Percentiles rank a stretch among this genome's conserved stretches.
These are phyloP conservation scores for Tricholaema leucomelas DNA, from an alignment of 2,113 vertebrate genomes.

Conservation along the genomic window DNA sequence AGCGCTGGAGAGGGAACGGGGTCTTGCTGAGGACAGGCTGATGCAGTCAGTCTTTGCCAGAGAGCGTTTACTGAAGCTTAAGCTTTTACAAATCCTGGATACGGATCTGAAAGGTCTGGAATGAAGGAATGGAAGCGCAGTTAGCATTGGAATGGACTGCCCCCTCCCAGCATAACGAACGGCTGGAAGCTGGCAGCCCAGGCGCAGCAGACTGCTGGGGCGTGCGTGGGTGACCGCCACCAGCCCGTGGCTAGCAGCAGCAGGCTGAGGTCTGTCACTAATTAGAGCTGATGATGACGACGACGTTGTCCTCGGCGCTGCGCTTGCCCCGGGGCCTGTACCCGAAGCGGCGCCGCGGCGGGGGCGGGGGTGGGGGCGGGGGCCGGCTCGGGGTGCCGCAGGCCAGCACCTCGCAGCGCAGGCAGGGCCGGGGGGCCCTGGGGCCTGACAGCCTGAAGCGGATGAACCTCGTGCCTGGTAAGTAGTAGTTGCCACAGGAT, in stretches of 20 bases:
- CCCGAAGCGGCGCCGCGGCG: too few species aligned
- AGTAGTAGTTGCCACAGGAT: slow-evolving; percentile 49
- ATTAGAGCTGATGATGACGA: slow-evolving; percentile 56
- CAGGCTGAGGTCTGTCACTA: neutral
- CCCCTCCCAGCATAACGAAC: neutral
- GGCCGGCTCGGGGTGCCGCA: slow-evolving; percentile 48
- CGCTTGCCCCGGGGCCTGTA: slow-evolving; percentile 51
- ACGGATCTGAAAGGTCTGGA: neutral
- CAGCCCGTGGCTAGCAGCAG: too few species aligned
- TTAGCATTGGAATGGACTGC: neutral
- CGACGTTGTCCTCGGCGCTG: neutral
- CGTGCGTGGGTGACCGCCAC: too few species aligned
- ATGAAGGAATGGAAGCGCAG: neutral
- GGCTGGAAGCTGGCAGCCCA: neutral
- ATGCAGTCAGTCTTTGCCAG: neutral
- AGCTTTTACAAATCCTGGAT: too few species aligned
- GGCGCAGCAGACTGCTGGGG: too few species aligned
- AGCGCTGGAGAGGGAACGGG: neutral
- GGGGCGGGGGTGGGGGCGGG: too few species aligned
- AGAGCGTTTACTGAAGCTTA: slow-evolving; percentile 5
- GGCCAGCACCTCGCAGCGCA: slow-evolving; percentile 79
- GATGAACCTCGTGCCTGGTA: neutral
- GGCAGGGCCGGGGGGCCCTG: slow-evolving; percentile 63
- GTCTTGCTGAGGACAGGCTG: neutral
- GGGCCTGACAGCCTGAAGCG: slow-evolving; percentile 77